Conservation (phyloP, 2,797 vertebrate species). For the Cuculus canorus region DNA sequence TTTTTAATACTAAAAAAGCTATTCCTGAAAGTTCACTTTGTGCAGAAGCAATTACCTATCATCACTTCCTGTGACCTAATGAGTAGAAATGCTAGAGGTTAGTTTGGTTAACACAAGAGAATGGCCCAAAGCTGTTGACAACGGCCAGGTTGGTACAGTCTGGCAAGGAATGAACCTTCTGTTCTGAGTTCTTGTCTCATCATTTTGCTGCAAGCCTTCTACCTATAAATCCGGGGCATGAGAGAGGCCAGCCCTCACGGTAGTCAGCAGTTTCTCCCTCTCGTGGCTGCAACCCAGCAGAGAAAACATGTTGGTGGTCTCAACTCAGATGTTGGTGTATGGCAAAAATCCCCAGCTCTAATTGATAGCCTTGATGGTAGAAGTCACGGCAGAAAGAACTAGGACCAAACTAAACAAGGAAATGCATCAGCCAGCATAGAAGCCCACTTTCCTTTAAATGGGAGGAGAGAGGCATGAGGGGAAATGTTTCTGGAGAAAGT, state of each 20-base stretch:
- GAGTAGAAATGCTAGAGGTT: constrained; percentile 16
- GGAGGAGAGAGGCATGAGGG: not conserved
- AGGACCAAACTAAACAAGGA: not conserved
- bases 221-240: not conserved
- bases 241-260: not conserved
- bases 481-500: not conserved
- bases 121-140: not conserved
- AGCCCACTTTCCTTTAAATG: fast-evolving
- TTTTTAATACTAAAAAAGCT: constrained; percentile 32
- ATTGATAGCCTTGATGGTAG: not conserved
- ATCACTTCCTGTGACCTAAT: not conserved
- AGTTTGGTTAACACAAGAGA: constrained; percentile 19
- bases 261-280: not conserved
- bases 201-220: constrained; percentile 8
- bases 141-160: not conserved
- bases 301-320: not conserved
- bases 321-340: not conserved
- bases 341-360: not conserved
- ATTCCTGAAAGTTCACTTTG: not conserved
- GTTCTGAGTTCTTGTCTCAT: not conserved
- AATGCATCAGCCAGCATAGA: not conserved
- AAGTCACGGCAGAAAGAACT: not conserved
- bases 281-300: not conserved
- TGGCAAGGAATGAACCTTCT: not conserved
- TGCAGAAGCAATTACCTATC: not conserved